These are phyloP conservation scores for Xestoiulus laeticollis DNA, from an alignment of 2,888 invertebrate species.

Conservation along the genomic window DNA sequence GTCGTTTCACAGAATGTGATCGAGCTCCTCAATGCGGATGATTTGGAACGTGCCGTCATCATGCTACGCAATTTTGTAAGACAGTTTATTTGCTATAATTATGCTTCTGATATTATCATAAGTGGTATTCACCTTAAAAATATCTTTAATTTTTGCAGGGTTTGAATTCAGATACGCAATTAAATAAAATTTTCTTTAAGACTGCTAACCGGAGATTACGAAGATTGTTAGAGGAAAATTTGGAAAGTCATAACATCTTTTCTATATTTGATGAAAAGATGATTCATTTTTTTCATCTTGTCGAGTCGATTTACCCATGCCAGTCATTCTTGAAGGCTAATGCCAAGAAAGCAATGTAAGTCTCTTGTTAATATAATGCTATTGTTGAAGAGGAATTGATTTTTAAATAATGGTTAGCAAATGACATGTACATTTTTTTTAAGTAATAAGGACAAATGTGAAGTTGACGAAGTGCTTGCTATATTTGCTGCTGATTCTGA, in stretches of 20 bases:
- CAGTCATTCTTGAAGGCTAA: conserved; percentile 38
- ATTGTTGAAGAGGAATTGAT: background rate
- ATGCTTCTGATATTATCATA: too few relatives aligned
- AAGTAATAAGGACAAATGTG: background rate
- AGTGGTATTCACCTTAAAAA: too few relatives aligned
- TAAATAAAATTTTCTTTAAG: background rate
- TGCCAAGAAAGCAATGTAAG: background rate
- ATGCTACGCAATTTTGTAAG: conserved; percentile 28
- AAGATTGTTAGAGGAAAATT: background rate
- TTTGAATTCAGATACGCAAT: background rate
- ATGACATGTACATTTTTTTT: background rate
- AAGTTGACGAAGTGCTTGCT: background rate
- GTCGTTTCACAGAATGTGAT: background rate
- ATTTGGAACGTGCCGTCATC: conserved; percentile 5
- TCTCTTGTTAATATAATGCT: background rate
- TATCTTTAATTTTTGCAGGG: conserved; percentile 38
- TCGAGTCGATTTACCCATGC: conserved; percentile 46
- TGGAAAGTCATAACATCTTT: background rate
- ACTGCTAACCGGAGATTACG: conserved; percentile 6
- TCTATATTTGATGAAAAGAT: background rate
- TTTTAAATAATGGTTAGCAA: background rate
- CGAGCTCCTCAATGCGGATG: background rate
- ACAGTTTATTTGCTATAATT: background rate
- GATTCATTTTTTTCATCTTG: background rate
- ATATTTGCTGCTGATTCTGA: background rate